Evolutionary conservation across 2,113 vertebrate genomes (phyloP), one percentile per base, ranked within the genome.

Genomic region (Poicephalus gulielmi): DNA sequence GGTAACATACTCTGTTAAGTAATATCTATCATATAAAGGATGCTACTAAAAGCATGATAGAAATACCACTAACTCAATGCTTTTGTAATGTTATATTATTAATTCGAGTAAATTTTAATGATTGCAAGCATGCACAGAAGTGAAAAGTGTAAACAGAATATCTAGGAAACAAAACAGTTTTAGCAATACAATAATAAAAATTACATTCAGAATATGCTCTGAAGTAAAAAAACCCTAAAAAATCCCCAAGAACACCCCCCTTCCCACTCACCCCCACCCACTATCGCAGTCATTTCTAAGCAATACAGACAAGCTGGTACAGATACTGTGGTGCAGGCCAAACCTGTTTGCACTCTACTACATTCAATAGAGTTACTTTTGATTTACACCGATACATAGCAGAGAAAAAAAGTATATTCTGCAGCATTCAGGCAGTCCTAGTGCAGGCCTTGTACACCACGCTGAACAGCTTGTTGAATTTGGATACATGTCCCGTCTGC

Each of bases 171-270:
- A 76, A 47, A 31, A 1, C 11, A 6, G 2, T 13, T 82, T 89
- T 24, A 70, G 15, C 3, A 25, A 6, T 24, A 31, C 3, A 66
- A 10, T 17, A 62, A 55, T 25, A 77, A 71, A 79, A 64, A 39
- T 31, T 17, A 6, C n/a, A 53, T 68, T 73, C 15, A 25, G 20
- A 64, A 47, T 22, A 62, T 9, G 8, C 16, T 80, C 27, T 49
- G 30, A 86, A 86, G 4, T 28, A 14, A 68, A 66, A 62, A 35
- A 5, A 13, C 19, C 13, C 6, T 11, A 50, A 33, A 46, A 75
- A 59, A 35, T 4, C 1, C 4, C 2, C 5, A 64, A 35, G 4
- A 6, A n/a, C 2, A 3, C 1, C 1, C 6, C 1, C 6, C 37
- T 37, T 37, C 37, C 37, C 37, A 37, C 37, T 39, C 37, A 39